Percentiles rank a stretch among this genome's conserved stretches.
Evolutionary conservation across 2,113 vertebrate genomes (phyloP).

Genomic region (Gallinago paraguaiae): DNA sequence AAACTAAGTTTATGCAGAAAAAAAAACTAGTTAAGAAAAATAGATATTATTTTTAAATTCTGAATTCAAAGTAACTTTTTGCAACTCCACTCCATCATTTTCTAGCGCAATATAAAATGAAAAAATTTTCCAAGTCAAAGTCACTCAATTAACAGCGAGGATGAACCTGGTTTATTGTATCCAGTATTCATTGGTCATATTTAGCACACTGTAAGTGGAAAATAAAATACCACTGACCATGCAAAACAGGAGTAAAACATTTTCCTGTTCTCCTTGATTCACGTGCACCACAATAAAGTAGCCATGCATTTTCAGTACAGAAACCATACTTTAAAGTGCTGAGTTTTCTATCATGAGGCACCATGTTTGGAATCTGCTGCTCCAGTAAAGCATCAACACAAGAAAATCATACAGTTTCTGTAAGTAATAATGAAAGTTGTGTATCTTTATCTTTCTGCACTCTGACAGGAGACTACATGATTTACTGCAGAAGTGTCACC

Average conservation of each 20-base stretch:
- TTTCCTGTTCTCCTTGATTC: background rate
- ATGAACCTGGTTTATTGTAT: background rate
- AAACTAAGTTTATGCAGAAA: background rate
- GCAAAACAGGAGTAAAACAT: background rate
- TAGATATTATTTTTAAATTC: background rate
- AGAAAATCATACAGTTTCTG: background rate
- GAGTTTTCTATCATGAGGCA: background rate
- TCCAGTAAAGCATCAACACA: background rate
- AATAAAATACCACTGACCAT: background rate
- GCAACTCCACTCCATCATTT: background rate
- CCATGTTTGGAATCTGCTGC: background rate
- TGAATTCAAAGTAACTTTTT: background rate
- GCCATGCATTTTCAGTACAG: background rate
- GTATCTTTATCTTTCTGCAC: background rate
- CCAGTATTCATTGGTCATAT: background rate
- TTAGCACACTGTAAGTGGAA: background rate
- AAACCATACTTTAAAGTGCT: background rate
- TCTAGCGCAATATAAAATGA: background rate
- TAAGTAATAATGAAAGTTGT: background rate
- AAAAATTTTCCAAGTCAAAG: background rate
- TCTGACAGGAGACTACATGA: background rate
- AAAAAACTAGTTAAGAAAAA: background rate
- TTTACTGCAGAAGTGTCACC: background rate
- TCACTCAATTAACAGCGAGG: background rate
- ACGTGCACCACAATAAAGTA: background rate